phyloP scores from a whole-genome alignment of 1,140 invertebrate genomes.

The Drosophila sturtevanti region DNA sequence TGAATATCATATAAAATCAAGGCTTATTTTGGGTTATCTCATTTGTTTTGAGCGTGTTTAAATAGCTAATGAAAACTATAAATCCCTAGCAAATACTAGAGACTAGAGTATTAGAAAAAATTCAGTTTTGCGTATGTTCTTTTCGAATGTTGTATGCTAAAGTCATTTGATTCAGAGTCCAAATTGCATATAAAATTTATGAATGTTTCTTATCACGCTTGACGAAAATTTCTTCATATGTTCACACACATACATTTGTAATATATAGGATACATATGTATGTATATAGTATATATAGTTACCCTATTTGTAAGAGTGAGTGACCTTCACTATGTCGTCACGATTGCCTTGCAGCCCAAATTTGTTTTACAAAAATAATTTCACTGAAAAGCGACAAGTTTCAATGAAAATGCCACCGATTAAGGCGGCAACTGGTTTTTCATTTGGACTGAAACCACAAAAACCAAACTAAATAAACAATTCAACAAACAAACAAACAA shows the following conservation, averaged over 20 bases:
- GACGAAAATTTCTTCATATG: too few species aligned
- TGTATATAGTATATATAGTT: not conserved
- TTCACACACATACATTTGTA: too few species aligned
- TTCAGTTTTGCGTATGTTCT: too few species aligned
- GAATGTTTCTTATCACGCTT: too few species aligned
- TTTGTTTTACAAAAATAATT: slow-evolving; percentile 19
- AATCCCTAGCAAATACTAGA: not conserved
- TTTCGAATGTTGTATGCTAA: too few species aligned
- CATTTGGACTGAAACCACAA: slow-evolving; percentile 36
- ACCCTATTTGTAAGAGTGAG: not conserved
- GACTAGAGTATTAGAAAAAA: too few species aligned
- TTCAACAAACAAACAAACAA: slow-evolving; percentile 27
- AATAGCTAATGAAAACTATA: not conserved
- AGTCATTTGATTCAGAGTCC: too few species aligned
- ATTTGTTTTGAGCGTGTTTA: too few species aligned
- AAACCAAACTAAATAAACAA: slow-evolving; percentile 32
- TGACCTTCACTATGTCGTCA: slow-evolving; percentile 59
- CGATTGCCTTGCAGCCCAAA: slow-evolving; percentile 47
- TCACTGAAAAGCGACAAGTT: slow-evolving; percentile 18
- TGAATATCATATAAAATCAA: not conserved
- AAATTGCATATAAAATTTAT: too few species aligned
- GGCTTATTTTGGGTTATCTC: not conserved
- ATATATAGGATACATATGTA: too few species aligned
- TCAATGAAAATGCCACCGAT: slow-evolving; percentile 54
- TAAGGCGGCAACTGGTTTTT: slow-evolving; percentile 51